Evolutionary conservation across 2,113 vertebrate genomes (phyloP).

Genomic region (Scolopax mira): DNA sequence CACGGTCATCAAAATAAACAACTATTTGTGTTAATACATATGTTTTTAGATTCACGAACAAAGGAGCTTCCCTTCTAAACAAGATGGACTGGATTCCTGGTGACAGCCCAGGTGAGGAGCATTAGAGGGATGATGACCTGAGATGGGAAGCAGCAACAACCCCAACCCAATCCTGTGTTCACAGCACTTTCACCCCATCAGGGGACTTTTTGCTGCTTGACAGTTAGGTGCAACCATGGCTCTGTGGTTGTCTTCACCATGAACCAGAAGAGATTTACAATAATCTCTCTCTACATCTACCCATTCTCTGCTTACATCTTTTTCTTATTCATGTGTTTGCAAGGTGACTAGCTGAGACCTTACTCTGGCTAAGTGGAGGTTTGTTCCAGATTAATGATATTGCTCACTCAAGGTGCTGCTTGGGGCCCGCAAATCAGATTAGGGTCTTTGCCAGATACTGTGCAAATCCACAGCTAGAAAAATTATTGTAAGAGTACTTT

Average conservation of each 20-base stretch:
- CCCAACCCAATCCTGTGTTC: background rate
- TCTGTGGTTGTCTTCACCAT: background rate
- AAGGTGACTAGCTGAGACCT: background rate
- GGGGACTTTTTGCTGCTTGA: background rate
- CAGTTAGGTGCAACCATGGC: background rate
- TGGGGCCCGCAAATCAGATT: background rate
- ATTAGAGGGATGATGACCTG: background rate
- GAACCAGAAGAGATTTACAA: background rate
- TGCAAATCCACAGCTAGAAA: background rate
- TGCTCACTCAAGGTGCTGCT: background rate
- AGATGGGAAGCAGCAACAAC: background rate
- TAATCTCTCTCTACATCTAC: background rate
- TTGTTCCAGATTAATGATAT: background rate
- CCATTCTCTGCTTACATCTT: background rate
- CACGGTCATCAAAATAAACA: slow-evolving; percentile 18
- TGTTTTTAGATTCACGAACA: slow-evolving; percentile 13
- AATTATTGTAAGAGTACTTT: background rate
- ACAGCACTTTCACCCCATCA: background rate
- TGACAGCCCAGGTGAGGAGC: background rate
- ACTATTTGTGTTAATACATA: background rate
- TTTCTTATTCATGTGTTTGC: background rate
- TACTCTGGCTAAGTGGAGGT: background rate
- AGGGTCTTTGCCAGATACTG: background rate
- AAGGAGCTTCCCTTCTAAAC: slow-evolving; percentile 19
- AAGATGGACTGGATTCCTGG: background rate